Conservation (phyloP, 2,888 invertebrate species). For the Pimpla rufipes region DNA sequence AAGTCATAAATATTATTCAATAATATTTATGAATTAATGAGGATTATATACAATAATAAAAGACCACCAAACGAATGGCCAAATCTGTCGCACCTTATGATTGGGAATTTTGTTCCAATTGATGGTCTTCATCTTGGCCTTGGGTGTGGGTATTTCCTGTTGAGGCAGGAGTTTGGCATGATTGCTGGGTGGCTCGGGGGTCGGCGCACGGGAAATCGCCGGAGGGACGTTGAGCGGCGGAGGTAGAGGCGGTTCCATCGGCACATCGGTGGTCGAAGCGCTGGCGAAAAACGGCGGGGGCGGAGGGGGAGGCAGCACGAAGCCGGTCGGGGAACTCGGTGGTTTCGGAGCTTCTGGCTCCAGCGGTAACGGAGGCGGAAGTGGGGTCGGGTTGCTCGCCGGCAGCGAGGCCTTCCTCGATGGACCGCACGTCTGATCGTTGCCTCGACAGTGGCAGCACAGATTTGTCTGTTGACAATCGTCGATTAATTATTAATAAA, state of each 20-base stretch:
- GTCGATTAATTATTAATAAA: background rate
- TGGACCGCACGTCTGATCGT: slow-evolving; percentile 81
- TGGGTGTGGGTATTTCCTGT: slow-evolving; percentile 97
- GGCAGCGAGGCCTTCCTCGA: slow-evolving; percentile 82
- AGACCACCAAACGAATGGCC: background rate
- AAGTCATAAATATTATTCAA: too few relatives aligned
- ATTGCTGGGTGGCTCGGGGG: slow-evolving; percentile 80
- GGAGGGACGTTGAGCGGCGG: slow-evolving; percentile 84
- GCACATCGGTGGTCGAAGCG: slow-evolving; percentile 74
- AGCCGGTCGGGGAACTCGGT: slow-evolving; percentile 78
- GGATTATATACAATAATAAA: background rate
- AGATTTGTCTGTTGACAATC: slow-evolving; percentile 82
- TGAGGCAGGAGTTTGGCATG: slow-evolving; percentile 91
- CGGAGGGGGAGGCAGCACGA: slow-evolving; percentile 81
- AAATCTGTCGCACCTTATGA: slow-evolving; percentile 89
- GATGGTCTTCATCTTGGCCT: slow-evolving; percentile 98
- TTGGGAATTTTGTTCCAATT: slow-evolving; percentile 99
- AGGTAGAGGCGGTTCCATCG: slow-evolving; percentile 79
- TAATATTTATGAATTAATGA: slow-evolving; percentile 7
- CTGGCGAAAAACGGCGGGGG: slow-evolving; percentile 83
- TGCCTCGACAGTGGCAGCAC: slow-evolving; percentile 84
- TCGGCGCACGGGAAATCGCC: slow-evolving; percentile 80
- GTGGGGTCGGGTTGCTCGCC: slow-evolving; percentile 85
- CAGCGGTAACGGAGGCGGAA: slow-evolving; percentile 81
- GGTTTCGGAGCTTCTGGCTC: slow-evolving; percentile 78